Evolutionary conservation across 2,113 vertebrate genomes (phyloP), one percentile per base, ranked within the genome.

Genomic region (Brienomyrus brachyistius): DNA sequence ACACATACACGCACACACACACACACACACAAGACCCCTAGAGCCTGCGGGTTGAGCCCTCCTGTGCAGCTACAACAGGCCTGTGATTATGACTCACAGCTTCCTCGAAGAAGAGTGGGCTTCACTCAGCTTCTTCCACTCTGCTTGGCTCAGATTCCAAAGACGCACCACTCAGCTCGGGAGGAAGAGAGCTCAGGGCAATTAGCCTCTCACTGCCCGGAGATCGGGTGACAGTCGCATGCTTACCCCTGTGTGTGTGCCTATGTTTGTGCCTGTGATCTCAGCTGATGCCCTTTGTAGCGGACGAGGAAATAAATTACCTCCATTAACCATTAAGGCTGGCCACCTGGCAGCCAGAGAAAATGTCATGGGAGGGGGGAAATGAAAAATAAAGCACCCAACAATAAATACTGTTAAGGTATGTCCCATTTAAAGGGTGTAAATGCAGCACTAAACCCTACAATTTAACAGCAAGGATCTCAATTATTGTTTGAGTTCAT

Each of bases 181-280:
- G 27, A 40, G 5, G 1, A 19, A n/a, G 27, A 45, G 87, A 54
- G 21, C 13, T 48, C 23, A 40, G 31, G 66, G 48, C 31, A 51
- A 80, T 82, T 89, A 52, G 87, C 52, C 87, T 89, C 66, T n/a
- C n/a, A 52, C 15, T 80, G 51, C 70, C 85, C 7, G n/a, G 62
- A 5, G 45, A n/a, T 31, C 48, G 35, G 48, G 50, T 89, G 48
- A 62, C 87, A 88, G 62, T 31, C 56, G n/a, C 45, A 54, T 86
- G 83, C 5, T 86, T 51, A 87, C 31, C 15, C 85, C 47, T 87
- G 31, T 8, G 85, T 0, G 23, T 85, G 47, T 48, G 47, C 10
- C n/a, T 85, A 50, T n/a, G 45, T 51, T 47, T 50, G 45, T 50
- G 85, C 23, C 17, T 31, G 48, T 31, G 35, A 82, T 86, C 47